Evolutionary conservation across 2,888 invertebrate genomes (phyloP).

Genomic region (Yponomeuta evonymella): DNA sequence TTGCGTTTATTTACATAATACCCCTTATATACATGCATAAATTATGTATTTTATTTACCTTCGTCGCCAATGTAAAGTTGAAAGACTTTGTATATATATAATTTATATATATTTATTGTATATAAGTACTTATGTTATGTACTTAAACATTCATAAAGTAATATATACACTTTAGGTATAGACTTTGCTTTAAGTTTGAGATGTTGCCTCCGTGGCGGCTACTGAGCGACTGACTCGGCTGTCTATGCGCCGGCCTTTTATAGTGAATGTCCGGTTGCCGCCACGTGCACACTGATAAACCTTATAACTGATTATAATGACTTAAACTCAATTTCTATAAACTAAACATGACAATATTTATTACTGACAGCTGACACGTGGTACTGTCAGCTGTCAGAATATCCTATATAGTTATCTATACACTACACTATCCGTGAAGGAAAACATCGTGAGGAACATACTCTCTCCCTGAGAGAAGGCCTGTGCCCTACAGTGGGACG

Average conservation of each 20-base stretch:
- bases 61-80: background rate
- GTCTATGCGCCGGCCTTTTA: background rate
- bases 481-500: too few relatives aligned
- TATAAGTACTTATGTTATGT: background rate
- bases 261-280: background rate
- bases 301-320: background rate
- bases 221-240: background rate
- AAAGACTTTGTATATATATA: background rate
- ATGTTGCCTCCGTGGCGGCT: background rate
- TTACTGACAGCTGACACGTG: background rate
- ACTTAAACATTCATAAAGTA: background rate
- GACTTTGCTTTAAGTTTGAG: background rate
- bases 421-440: too few relatives aligned
- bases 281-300: background rate
- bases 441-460: too few relatives aligned
- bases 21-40: too few relatives aligned
- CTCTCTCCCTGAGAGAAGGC: too few relatives aligned
- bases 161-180: background rate
- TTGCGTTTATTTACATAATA: too few relatives aligned
- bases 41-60: background rate
- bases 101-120: background rate
- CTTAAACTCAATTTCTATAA: background rate
- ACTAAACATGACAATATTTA: background rate
- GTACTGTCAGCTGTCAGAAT: background rate
- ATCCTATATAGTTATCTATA: background rate